These are phyloP conservation scores for Xiphophorus couchianus DNA, from an alignment of 2,113 vertebrate genomes.

Conservation along the genomic window DNA sequence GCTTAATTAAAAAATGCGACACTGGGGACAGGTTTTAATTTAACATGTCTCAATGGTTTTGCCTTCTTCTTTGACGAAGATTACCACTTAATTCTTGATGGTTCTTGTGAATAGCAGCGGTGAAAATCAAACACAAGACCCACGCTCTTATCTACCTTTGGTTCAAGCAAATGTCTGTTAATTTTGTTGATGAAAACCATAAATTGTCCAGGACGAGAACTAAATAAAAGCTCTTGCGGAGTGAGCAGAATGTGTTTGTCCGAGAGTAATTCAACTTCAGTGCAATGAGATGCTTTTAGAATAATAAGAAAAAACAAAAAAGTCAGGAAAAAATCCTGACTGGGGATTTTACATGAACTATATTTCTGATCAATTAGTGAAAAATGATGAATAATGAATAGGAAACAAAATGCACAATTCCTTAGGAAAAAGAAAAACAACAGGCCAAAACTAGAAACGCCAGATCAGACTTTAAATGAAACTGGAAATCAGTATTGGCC, in stretches of 20 bases:
- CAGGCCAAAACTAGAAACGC: no score
- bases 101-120: not conserved
- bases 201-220: no score
- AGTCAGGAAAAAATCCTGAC: no score
- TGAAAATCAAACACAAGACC: not conserved
- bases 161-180: not conserved
- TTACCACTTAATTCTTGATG: not conserved
- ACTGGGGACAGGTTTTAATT: slow-evolving; percentile 26
- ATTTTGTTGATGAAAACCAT: not conserved
- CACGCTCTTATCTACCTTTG: not conserved
- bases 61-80: not conserved
- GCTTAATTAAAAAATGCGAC: not conserved
- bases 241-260: not conserved
- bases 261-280: not conserved
- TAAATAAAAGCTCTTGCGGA: not conserved
- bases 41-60: slow-evolving; percentile 23
- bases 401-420: no score
- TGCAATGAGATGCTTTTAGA: not conserved
- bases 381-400: no score
- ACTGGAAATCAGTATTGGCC: not conserved
- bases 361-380: no score
- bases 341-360: no score
- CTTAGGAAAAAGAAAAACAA: no score
- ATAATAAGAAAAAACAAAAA: not conserved
- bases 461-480: not conserved